Evolutionary conservation across 1,140 invertebrate species (phyloP), one percentile per base, ranked within the genome.

Genomic region (Leptonema lineaticorne): DNA sequence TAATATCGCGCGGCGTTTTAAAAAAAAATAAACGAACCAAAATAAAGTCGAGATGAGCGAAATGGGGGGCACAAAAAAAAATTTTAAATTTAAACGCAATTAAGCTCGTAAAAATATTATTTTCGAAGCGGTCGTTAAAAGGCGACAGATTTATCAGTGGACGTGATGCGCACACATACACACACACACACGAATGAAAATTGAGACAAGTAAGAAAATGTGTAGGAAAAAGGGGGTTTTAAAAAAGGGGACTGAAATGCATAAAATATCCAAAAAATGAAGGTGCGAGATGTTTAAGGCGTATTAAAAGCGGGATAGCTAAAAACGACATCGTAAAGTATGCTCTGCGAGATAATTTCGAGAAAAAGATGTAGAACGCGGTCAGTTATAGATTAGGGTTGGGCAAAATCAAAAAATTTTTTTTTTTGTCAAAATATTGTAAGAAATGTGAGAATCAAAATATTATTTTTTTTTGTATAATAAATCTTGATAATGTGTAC

Each of bases 91-190:
- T 11, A 22, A 53, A 53, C 50, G 22, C 14, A 53, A 53, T 53
- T 53, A 53, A 53, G 50, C 50, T 53, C 50, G 50, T 53, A 53
- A 53, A 53, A 53, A 26, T 24, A 22, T 53, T 26, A 53, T 53
- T 53, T 53, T 53, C 50, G 22, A 53, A 9, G 20, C 16, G 37
- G 37, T 53, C 50, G 50, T 53, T 53, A 53, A 53, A 45, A 53
- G 50, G 24, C 50, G 50, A 18, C 20, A 53, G 50, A 53, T 53
- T 53, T 53, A 53, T 53, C 50, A 53, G 20, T 53, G 5, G 46
- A 24, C 16, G 46, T 20, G n/a, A 24, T n/a, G n/a, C n/a, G 20
- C 46, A 26, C 50, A 22, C 24, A 22, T 53, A n/a, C n/a, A n/a
- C n/a, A n/a, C n/a, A n/a, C n/a, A n/a, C n/a, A n/a, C n/a, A n/a